Evolutionary conservation across 2,113 vertebrate species (phyloP).

Genomic region (Azemiops feae): DNA sequence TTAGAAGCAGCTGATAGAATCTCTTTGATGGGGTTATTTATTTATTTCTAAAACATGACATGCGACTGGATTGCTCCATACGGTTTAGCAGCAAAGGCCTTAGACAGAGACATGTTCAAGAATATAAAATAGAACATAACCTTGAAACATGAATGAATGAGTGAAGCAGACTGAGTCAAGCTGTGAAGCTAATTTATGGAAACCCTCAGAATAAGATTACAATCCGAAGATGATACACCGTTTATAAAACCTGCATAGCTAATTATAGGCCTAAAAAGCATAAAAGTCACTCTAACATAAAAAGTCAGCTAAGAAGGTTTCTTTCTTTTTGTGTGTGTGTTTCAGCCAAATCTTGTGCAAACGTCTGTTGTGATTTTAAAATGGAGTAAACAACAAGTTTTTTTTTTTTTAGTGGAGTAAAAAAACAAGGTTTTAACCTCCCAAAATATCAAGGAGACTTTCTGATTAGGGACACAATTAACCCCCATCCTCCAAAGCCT

Average conservation of each 20-base stretch:
- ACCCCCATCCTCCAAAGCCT: neutral
- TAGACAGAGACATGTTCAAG: neutral
- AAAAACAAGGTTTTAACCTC: neutral
- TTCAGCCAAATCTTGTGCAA: neutral
- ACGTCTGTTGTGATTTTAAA: neutral
- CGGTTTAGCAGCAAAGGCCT: conserved; percentile 12
- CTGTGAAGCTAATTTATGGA: neutral
- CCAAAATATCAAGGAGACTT: neutral
- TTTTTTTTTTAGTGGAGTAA: neutral
- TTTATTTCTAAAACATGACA: neutral
- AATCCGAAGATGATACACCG: neutral
- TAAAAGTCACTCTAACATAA: neutral
- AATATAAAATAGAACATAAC: neutral
- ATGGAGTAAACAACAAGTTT: neutral
- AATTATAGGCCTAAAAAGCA: neutral
- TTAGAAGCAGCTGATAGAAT: conserved; percentile 43
- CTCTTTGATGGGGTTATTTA: neutral
- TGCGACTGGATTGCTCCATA: neutral
- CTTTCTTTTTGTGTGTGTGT: neutral
- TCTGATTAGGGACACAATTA: neutral
- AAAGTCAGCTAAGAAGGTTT: neutral
- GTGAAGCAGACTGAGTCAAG: neutral
- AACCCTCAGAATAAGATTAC: neutral
- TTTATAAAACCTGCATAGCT: neutral
- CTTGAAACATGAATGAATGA: neutral